Conservation (phyloP, 2,888 invertebrate genomes). For the Drosophila peninsularis region DNA sequence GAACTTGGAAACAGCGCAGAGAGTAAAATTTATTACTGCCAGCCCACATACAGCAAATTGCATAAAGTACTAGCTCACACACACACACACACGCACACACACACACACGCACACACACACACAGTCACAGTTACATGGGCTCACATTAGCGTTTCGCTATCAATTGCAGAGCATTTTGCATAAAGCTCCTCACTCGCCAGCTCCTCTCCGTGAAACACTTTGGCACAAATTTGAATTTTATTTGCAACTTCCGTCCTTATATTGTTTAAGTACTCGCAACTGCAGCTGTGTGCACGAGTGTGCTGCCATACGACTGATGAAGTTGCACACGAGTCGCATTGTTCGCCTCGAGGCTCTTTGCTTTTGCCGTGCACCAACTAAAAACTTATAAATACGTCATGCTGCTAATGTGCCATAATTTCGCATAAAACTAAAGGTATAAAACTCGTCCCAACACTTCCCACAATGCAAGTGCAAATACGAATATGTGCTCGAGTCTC, state of each 20-base stretch:
- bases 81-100: constrained; percentile 27
- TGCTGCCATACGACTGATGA: constrained; percentile 32
- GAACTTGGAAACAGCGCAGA: constrained; percentile 48
- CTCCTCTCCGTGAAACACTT: constrained; percentile 68
- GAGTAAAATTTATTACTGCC: constrained; percentile 64
- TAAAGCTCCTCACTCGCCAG: constrained; percentile 33
- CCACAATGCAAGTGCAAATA: constrained; percentile 20
- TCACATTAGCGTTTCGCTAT: constrained; percentile 70
- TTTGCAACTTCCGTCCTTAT: constrained; percentile 76
- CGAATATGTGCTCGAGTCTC: constrained; percentile 9
- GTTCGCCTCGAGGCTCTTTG: constrained; percentile 52
- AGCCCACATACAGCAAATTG: constrained; percentile 31
- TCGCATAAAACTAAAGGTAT: constrained; percentile 50
- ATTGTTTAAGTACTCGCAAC: constrained; percentile 66
- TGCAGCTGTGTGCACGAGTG: constrained; percentile 1
- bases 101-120: constrained; percentile 23
- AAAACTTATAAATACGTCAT: constrained; percentile 74
- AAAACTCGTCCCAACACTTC: constrained; percentile 25
- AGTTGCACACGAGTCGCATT: constrained; percentile 55
- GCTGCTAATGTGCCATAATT: constrained; percentile 69
- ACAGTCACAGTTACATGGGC: constrained; percentile 34
- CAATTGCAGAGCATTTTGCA: constrained; percentile 59
- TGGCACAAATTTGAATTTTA: constrained; percentile 81
- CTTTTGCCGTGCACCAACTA: constrained; percentile 48
- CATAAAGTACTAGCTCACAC: constrained; percentile 56